Percentiles rank a stretch among this genome's conserved stretches.
Evolutionary conservation across 2,797 vertebrate genomes (phyloP).

Genomic region (Menidia menidia): DNA sequence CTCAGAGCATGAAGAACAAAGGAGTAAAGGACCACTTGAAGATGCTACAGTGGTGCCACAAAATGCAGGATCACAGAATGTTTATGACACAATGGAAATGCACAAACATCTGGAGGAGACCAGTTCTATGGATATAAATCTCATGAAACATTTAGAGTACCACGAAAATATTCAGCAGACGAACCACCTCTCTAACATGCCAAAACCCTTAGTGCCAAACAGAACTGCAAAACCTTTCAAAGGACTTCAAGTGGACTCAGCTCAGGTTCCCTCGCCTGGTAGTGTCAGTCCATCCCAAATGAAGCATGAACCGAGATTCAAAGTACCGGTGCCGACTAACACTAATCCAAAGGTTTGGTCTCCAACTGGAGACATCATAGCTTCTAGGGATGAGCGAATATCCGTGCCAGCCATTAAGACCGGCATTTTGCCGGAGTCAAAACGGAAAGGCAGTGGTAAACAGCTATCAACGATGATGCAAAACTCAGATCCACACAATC

Average conservation of each 20-base stretch:
- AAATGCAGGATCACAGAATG: conserved; percentile 31
- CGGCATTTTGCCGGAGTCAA: conserved; percentile 90
- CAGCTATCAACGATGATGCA: conserved; percentile 82
- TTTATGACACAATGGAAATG: conserved; percentile 53
- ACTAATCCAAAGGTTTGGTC: conserved; percentile 84
- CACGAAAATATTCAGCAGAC: conserved; percentile 65
- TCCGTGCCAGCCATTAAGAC: conserved; percentile 93
- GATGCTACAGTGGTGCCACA: conserved; percentile 66
- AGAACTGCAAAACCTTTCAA: conserved; percentile 93
- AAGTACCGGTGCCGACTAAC: conserved; percentile 78
- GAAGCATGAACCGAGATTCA: conserved; percentile 84
- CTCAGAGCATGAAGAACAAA: conserved; percentile 89
- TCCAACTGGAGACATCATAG: conserved; percentile 89
- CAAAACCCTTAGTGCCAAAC: conserved; percentile 83
- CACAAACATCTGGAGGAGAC: conserved; percentile 56
- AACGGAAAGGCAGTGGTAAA: conserved; percentile 86
- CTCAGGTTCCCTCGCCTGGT: conserved; percentile 75
- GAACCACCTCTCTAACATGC: conserved; percentile 69
- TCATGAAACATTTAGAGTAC: conserved; percentile 59
- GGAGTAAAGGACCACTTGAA: conserved; percentile 69
- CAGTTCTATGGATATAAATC: conserved; percentile 75
- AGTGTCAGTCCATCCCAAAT: conserved; percentile 74
- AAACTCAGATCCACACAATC: conserved; percentile 80
- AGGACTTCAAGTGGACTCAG: conserved; percentile 77
- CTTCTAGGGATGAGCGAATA: conserved; percentile 96